These are phyloP conservation scores for Drosophila trapezifrons DNA, from an alignment of 1,140 invertebrate genomes.

Conservation along the genomic window DNA sequence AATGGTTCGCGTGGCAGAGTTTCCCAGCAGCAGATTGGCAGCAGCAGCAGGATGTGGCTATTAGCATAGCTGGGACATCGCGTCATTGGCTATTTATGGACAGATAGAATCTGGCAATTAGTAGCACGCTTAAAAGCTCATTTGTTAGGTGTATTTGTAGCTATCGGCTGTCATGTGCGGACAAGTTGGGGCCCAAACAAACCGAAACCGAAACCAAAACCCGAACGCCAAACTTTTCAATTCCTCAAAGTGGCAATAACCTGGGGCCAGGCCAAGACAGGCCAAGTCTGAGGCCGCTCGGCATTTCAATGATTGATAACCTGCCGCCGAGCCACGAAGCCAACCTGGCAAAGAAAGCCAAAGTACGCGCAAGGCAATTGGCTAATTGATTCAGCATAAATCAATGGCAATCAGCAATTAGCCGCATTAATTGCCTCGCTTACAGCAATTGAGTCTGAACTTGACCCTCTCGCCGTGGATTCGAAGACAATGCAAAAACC, in stretches of 20 bases:
- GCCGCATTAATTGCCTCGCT: slow-evolving; percentile 65
- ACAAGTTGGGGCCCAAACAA: slow-evolving; percentile 63
- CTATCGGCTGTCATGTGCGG: slow-evolving; percentile 58
- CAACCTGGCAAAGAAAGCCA: slow-evolving; percentile 54
- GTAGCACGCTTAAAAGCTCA: slow-evolving; percentile 63
- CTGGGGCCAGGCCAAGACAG: slow-evolving; percentile 63
- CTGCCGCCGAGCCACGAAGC: slow-evolving; percentile 24
- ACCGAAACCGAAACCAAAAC: slow-evolving; percentile 5
- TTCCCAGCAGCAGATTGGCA: slow-evolving; percentile 29
- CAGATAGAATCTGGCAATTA: slow-evolving; percentile 53
- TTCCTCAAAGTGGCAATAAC: slow-evolving; percentile 80
- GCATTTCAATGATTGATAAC: slow-evolving; percentile 72
- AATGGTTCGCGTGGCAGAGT: slow-evolving; percentile 35
- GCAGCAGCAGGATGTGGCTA: slow-evolving; percentile 31
- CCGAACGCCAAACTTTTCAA: slow-evolving; percentile 46
- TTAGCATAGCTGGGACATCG: slow-evolving; percentile 46
- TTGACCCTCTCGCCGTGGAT: slow-evolving; percentile 61
- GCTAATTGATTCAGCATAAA: slow-evolving; percentile 74
- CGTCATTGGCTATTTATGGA: slow-evolving; percentile 66
- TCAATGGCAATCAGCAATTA: slow-evolving; percentile 78
- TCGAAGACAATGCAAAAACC: slow-evolving; percentile 66
- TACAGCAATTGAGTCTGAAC: slow-evolving; percentile 76
- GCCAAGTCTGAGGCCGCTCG: slow-evolving; percentile 48
- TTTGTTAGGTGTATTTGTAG: slow-evolving; percentile 49
- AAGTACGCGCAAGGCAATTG: slow-evolving; percentile 73